Evolutionary conservation across 1,140 invertebrate genomes (phyloP).

Genomic region (Camponotus vicinus): DNA sequence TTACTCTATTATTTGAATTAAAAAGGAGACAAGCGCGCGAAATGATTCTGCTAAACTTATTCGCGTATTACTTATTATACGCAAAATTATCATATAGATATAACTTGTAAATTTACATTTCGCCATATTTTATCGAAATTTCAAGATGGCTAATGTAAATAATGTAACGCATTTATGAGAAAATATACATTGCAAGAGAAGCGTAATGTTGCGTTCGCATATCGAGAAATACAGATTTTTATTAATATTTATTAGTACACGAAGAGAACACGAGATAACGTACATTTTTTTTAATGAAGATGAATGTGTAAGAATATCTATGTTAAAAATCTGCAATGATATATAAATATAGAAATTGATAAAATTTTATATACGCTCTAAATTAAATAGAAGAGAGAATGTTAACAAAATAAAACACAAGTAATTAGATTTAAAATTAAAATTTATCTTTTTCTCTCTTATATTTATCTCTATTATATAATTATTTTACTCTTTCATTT

Average conservation of each 20-base stretch:
- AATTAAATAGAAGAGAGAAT: not conserved
- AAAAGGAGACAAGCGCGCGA: conserved; percentile 31
- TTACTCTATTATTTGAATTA: conserved; percentile 23
- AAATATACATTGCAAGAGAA: not conserved
- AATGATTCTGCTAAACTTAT: conserved; percentile 23
- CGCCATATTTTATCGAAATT: not conserved
- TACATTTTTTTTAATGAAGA: not conserved
- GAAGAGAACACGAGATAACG: no score
- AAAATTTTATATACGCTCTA: not conserved
- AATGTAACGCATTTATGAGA: not conserved
- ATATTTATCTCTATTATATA: no score
- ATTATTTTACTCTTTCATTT: not conserved
- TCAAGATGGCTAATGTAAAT: not conserved
- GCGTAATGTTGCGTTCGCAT: not conserved
- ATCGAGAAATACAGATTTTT: not conserved
- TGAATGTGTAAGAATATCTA: not conserved
- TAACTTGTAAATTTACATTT: not conserved
- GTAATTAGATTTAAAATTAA: not conserved
- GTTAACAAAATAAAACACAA: not conserved
- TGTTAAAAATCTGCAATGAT: not conserved
- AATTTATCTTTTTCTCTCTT: not conserved
- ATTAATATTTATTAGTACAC: not conserved
- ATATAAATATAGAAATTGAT: not conserved
- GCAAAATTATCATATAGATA: not conserved
- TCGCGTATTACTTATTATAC: not conserved